These are phyloP conservation scores for Eulemur macaco DNA, from an alignment of 2,113 vertebrate genomes.

Conservation along the genomic window DNA sequence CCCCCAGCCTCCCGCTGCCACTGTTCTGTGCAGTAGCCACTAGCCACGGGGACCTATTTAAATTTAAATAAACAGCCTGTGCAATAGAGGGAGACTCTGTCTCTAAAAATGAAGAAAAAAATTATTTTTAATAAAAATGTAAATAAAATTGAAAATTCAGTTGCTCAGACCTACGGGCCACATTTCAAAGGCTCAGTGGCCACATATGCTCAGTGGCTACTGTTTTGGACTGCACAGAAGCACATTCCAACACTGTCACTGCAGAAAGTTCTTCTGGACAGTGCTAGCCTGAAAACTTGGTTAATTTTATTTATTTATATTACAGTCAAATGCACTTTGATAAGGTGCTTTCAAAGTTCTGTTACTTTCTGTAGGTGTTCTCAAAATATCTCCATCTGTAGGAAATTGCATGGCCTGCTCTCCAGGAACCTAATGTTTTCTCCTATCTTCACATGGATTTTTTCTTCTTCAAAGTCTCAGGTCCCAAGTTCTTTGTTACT, in stretches of 20 bases:
- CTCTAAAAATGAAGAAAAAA: no score
- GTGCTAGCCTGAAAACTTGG: not conserved
- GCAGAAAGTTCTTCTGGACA: not conserved
- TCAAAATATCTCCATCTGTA: not conserved
- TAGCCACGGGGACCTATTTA: not conserved
- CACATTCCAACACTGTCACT: not conserved
- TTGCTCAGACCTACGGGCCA: not conserved
- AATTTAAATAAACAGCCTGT: not conserved
- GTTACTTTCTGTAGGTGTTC: conserved; percentile 1
- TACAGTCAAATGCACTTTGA: not conserved
- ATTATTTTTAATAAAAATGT: not conserved
- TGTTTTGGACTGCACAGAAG: not conserved
- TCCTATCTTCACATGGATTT: not conserved
- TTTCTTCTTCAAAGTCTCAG: conserved; percentile 29
- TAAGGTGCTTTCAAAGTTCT: not conserved
- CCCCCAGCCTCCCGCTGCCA: not conserved
- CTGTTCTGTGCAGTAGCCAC: not conserved
- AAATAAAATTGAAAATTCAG: conserved; percentile 10
- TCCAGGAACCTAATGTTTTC: not conserved
- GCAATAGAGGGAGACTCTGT: no score
- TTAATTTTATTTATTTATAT: conserved; percentile 3
- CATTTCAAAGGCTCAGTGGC: not conserved
- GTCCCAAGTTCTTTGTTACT: not conserved
- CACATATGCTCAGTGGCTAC: not conserved
- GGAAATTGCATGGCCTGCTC: not conserved